A percentile compares a stretch with the other conserved stretches of the same genome.
phyloP scores from a whole-genome alignment of 2,113 vertebrate genomes.

The Syngnathus scovelli region DNA sequence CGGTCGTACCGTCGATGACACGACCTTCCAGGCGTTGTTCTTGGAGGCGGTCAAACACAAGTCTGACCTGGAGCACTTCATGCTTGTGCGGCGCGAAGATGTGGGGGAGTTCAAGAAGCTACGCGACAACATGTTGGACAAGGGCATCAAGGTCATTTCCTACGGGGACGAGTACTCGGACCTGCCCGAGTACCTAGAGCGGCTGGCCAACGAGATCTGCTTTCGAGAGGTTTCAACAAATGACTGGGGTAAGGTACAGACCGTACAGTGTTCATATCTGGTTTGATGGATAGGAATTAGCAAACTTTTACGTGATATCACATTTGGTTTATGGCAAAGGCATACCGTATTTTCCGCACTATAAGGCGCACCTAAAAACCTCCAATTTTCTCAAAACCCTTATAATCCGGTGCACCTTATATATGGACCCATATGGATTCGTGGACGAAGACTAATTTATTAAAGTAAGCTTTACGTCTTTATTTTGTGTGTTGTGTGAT shows the following conservation, averaged over 20 bases:
- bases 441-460: too few relatives aligned
- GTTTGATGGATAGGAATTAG: background rate
- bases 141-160: conserved; percentile 94
- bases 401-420: too few relatives aligned
- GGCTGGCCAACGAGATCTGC: conserved; percentile 85
- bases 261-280: conserved; percentile 15
- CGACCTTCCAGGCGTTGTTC: conserved; percentile 97
- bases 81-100: conserved; percentile 89
- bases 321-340: background rate
- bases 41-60: conserved; percentile 93
- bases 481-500: too few relatives aligned
- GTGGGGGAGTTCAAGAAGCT: conserved; percentile 93
- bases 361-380: too few relatives aligned
- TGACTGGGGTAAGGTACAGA: conserved; percentile 43
- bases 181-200: conserved; percentile 86
- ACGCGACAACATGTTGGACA: conserved; percentile 94
- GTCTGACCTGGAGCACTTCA: conserved; percentile 93
- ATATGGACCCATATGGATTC: too few relatives aligned
- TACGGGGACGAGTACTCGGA: conserved; percentile 88
- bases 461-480: too few relatives aligned
- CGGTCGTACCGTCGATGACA: conserved; percentile 91
- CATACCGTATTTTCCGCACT: background rate
- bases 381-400: too few relatives aligned
- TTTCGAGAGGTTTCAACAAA: conserved; percentile 70
- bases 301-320: background rate